phyloP scores from a whole-genome alignment of 1,140 invertebrate species.

The Zaprionus ghesquierei region DNA sequence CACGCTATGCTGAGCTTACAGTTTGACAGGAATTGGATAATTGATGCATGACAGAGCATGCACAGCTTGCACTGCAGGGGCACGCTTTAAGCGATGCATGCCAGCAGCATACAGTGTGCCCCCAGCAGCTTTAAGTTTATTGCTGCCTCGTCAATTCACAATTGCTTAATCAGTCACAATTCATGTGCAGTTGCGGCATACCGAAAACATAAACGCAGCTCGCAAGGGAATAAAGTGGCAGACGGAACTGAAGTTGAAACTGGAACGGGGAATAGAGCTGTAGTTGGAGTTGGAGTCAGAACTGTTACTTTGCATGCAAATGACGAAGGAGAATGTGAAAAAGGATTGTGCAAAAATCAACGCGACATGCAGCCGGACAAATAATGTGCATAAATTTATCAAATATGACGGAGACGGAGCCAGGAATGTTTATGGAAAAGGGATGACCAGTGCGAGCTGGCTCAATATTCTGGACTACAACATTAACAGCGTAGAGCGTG shows the following conservation, averaged over 20 bases:
- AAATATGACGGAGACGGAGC: conserved; percentile 31
- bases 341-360: conserved; percentile 71
- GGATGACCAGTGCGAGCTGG: conserved; percentile 38
- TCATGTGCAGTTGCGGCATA: conserved; percentile 54
- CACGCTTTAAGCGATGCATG: background rate
- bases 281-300: background rate
- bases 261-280: conserved; percentile 18
- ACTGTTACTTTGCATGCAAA: conserved; percentile 72
- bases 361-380: conserved; percentile 74
- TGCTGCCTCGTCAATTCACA: background rate
- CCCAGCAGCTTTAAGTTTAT: background rate
- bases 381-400: conserved; percentile 78
- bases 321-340: conserved; percentile 61
- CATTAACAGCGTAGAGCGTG: background rate
- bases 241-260: background rate
- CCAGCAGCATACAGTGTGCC: too few relatives aligned
- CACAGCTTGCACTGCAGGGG: background rate
- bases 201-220: conserved; percentile 25
- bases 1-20: conserved; percentile 11
- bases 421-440: conserved; percentile 3
- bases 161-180: conserved; percentile 22
- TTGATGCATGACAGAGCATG: conserved; percentile 1
- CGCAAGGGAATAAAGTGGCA: conserved; percentile 15
- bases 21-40: conserved; percentile 37
- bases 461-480: conserved; percentile 62